A percentile compares a stretch with the other conserved stretches of the same genome.
Evolutionary conservation across 1,140 invertebrate species (phyloP).

Genomic region (Ceratina calcarata): DNA sequence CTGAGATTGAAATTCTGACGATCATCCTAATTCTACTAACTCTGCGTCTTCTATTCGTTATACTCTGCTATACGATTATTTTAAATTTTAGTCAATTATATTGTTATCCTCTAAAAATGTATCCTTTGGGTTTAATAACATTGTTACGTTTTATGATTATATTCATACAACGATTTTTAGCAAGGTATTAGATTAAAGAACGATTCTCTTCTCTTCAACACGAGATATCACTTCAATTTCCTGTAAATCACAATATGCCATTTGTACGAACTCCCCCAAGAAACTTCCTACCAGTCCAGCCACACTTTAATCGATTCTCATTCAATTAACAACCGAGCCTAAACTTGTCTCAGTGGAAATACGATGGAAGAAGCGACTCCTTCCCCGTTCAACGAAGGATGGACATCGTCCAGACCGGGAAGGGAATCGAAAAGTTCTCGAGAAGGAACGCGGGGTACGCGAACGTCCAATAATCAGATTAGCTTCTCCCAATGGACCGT

Average conservation of each 20-base stretch:
- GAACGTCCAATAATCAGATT: slow-evolving; percentile 62
- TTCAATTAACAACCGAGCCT: slow-evolving; percentile 27
- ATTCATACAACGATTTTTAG: too few species aligned
- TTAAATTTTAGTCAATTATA: not conserved
- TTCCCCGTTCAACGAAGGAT: not conserved
- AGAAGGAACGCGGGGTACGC: slow-evolving; percentile 27
- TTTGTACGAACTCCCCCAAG: not conserved
- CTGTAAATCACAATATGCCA: not conserved
- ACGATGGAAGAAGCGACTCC: not conserved
- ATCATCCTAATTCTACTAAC: not conserved
- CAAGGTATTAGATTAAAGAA: too few species aligned
- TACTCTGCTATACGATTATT: too few species aligned
- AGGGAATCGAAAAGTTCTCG: slow-evolving; percentile 32
- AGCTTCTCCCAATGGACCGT: slow-evolving; percentile 51
- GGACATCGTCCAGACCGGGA: not conserved
- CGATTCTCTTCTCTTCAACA: too few species aligned
- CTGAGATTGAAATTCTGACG: not conserved
- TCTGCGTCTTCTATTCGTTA: too few species aligned
- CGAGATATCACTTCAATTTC: not conserved
- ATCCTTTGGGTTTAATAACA: too few species aligned
- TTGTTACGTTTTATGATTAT: too few species aligned
- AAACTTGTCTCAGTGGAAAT: not conserved
- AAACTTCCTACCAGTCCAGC: not conserved
- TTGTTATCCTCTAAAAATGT: too few species aligned
- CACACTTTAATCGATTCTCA: slow-evolving; percentile 21